Evolutionary conservation across 2,113 vertebrate species (phyloP), one percentile per base, ranked within the genome.

Genomic region (Rhadina sibilatrix): DNA sequence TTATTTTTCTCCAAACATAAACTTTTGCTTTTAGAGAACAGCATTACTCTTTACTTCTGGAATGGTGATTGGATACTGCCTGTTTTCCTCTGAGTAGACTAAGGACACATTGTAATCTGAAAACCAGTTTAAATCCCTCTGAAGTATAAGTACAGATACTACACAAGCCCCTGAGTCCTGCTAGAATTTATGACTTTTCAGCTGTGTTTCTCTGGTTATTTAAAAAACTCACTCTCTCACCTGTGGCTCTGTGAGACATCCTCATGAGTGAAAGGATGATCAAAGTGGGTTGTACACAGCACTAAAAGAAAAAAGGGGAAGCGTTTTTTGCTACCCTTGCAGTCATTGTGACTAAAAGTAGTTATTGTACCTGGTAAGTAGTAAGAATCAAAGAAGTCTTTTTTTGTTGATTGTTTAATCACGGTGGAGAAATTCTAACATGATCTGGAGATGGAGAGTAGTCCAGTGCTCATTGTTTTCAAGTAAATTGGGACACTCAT

Each of bases 121-220:
- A 53, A 90, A 35, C 17, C 17, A 57, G 20, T 86, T 90, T 40
- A 57, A 70, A 35, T 79, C 22, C 18, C 12, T 56, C 3, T 52
- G 30, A 83, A 46, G 9, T 57, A 3, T 25, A 90, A 28, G 18
- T 60, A 30, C n/a, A 68, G 37, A 8, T 80, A 64, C 6, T 85
- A 46, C 28, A 30, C 0, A 1, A 66, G 3, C 8, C 12, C 33
- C 15, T 47, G n/a, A 72, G 28, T 60, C n/a, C 7, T 85, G 14
- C 44, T 79, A 2, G 11, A 71, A 49, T 79, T 87, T 64, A 49
- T 5, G 24, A 37, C 27, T 83, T 84, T 68, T 64, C 38, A 72
- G 0, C 28, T 76, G 22, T 54, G 10, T 30, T 82, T 56, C 40
- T 60, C 21, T 33, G 49, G 19, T 78, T 2, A 21, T 83, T 84